Evolutionary conservation across 2,797 vertebrate species (phyloP), one percentile per base, ranked within the genome.

Genomic region (Syncerus caffer): DNA sequence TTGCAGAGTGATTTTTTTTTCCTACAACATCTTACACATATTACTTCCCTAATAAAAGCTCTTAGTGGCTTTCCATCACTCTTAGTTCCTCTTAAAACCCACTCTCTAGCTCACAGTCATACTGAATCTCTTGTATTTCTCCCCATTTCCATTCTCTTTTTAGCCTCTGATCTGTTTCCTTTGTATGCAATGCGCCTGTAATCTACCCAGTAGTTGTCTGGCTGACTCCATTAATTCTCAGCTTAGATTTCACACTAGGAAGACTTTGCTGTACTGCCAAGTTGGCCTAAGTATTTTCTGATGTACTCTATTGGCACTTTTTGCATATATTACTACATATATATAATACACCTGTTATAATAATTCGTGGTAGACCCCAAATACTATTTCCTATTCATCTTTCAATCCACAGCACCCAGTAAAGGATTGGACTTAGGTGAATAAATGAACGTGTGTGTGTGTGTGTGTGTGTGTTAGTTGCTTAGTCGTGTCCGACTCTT

Each of bases 401-500:
- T 82, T 31, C 13, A 55, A 25, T 62, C 27, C 21, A 58, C 10
- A 89, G 17, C 47, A 84, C 23, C n/a, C 13, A 29, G 17, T 87
- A 38, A 64, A 57, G 25, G 67, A 31, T 15, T 38, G 42, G 23
- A 3, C 31, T 78, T 38, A 38, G 21, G n/a, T 16, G 53, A 64
- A 6, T 25, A 23, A 88, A 23, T 62, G n/a, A 80, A 42, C 45
- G 16, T 34, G n/a, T 67, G 31, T 64, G 62, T 64, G 15, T n/a
- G 62, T 64, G 9, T 31, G 29, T 27, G 23, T 60, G 27, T 60
- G 60, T 64, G 60, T 67, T 38, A 71, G 34, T 71, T 34, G 5
- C 64, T 71, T 71, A 38, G 64, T 38, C 0, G 0, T 38, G 64
- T 6, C 34, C 0, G 0, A 71, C 64, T 71, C n/a, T 23, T 38